Evolutionary conservation across 2,113 vertebrate species (phyloP), one percentile per base, ranked within the genome.

Genomic region (Ciconia stormi): DNA sequence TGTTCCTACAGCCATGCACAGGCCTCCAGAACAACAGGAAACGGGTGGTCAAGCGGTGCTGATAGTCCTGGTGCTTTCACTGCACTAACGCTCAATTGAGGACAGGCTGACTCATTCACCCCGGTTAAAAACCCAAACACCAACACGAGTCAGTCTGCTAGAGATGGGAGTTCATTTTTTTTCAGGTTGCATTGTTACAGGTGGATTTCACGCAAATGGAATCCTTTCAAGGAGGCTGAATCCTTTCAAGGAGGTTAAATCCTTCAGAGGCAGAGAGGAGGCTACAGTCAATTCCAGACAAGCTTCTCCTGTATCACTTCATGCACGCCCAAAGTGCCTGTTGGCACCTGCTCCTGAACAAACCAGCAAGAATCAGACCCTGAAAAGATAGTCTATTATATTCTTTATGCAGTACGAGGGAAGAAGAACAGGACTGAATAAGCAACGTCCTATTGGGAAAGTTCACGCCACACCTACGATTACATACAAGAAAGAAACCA

Each of bases 31-130:
- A 73, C 44, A 87, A 91, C 53, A 78, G 82, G 88, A 90, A 95
- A n/a, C 23, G 3, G 2, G 46, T 23, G 80, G 80, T 34, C 56
- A 83, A 83, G 34, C 0, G 0, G 49, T n/a, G 58, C 77, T 0
- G 1, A 66, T 19, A 34, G 69, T 30, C 30, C 55, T 34, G 59
- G 47, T 71, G 85, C 67, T 52, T 40, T 36, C 29, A 30, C 44
- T 29, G 65, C n/a, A 9, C 42, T n/a, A 11, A 30, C 3, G 3
- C 20, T 46, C 50, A 14, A 10, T 0, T 65, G 86, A 82, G 84
- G 47, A 46, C 44, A 44, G 72, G 93, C 63, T 84, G 90, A 84
- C 49, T 90, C 78, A 62, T 27, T 34, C 25, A 71, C 32, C 85
- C 78, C 7, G 1, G n/a, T 32, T 77, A 56, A 70, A 88, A 95